Percentiles rank a stretch among this genome's conserved stretches.
These are phyloP conservation scores for Aegithalos caudatus DNA, from an alignment of 2,113 vertebrate species.

Conservation along the genomic window DNA sequence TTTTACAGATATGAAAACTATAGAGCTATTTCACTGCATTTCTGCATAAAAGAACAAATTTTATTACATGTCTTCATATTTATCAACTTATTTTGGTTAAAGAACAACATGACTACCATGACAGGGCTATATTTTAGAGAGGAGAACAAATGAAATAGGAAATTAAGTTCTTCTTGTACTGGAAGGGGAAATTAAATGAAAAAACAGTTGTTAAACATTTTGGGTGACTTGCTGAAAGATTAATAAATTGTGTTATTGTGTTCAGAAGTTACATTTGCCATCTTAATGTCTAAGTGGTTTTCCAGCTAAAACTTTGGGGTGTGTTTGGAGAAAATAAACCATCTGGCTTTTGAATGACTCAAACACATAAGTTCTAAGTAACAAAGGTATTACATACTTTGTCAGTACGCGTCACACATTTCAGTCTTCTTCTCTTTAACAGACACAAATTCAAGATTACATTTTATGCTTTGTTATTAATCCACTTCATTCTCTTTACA, in stretches of 20 bases:
- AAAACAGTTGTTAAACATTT: slow-evolving; percentile 55
- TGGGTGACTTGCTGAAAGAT: slow-evolving; percentile 39
- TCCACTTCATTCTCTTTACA: slow-evolving; percentile 55
- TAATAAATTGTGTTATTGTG: slow-evolving; percentile 51
- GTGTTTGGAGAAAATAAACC: slow-evolving; percentile 24
- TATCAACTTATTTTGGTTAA: slow-evolving; percentile 5
- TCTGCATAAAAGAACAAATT: neutral
- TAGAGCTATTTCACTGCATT: neutral
- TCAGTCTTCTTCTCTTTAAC: slow-evolving; percentile 26
- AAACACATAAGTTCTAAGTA: neutral
- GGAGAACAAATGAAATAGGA: slow-evolving; percentile 47
- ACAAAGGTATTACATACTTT: neutral
- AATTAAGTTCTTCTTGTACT: slow-evolving; percentile 48
- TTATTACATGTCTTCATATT: neutral
- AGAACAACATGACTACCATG: neutral
- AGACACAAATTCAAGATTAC: slow-evolving; percentile 36
- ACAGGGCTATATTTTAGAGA: neutral
- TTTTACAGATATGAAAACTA: neutral
- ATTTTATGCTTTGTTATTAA: slow-evolving; percentile 57
- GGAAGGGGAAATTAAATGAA: slow-evolving; percentile 48
- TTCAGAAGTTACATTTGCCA: slow-evolving; percentile 31
- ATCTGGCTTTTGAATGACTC: slow-evolving; percentile 32
- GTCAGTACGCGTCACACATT: neutral
- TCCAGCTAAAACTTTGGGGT: slow-evolving; percentile 12
- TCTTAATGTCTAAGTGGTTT: slow-evolving; percentile 18